Evolutionary conservation across 2,888 invertebrate genomes (phyloP).

Genomic region (Malacosoma neustria): DNA sequence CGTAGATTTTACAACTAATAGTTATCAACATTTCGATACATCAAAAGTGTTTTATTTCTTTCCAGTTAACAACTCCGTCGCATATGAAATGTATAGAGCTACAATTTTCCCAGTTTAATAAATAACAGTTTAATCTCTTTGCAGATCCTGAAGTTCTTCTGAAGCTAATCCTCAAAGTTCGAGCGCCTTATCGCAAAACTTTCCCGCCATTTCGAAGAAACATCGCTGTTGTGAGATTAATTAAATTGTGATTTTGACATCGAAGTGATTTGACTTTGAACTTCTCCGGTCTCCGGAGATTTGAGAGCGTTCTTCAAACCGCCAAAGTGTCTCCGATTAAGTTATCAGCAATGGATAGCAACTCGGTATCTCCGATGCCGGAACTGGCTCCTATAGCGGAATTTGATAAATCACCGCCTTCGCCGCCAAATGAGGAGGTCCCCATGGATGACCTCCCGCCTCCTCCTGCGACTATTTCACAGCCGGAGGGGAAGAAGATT

Average conservation of each 20-base stretch:
- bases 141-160: constrained; percentile 31
- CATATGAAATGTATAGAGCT: constrained; percentile 21
- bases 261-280: constrained; percentile 11
- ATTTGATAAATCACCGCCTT: constrained; percentile 81
- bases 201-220: constrained; percentile 12
- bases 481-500: constrained; percentile 72
- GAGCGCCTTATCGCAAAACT: constrained; percentile 25
- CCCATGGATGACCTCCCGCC: constrained; percentile 80
- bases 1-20: background rate
- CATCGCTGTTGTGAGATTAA: constrained; percentile 15
- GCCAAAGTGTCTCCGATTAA: constrained; percentile 74
- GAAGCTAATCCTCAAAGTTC: constrained; percentile 30
- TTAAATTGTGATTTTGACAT: constrained; percentile 17
- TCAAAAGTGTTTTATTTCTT: too few relatives aligned
- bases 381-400: constrained; percentile 81
- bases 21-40: too few relatives aligned
- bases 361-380: constrained; percentile 81
- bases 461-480: constrained; percentile 75
- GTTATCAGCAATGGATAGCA: constrained; percentile 78
- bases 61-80: constrained; percentile 12
- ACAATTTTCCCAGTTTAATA: constrained; percentile 20
- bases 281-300: constrained; percentile 52
- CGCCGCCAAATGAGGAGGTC: constrained; percentile 76
- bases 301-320: constrained; percentile 29
- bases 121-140: constrained; percentile 37